phyloP scores from a whole-genome alignment of 2,888 invertebrate genomes.

The Acrobasis consociella region DNA sequence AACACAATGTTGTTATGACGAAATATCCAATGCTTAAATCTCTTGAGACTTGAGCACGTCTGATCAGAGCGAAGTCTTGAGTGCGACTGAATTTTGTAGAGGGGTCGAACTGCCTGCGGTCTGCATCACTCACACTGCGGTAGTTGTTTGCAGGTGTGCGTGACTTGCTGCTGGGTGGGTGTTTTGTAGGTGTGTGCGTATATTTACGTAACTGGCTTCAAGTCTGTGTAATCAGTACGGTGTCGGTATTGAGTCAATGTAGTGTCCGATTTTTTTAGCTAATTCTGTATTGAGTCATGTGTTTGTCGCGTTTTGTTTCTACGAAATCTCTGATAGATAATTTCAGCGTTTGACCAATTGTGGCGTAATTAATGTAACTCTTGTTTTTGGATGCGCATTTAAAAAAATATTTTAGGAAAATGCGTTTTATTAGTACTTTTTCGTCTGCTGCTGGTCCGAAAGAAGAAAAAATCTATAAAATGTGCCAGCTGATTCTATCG shows the following conservation, averaged over 20 bases:
- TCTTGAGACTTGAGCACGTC: conserved; percentile 62
- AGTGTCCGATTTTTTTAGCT: conserved; percentile 74
- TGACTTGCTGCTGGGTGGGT: conserved; percentile 53
- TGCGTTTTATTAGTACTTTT: too few species aligned
- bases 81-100: conserved; percentile 78
- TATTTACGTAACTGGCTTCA: conserved; percentile 76
- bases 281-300: conserved; percentile 77
- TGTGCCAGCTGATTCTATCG: too few species aligned
- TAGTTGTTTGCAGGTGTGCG: conserved; percentile 45
- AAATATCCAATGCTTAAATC: conserved; percentile 72
- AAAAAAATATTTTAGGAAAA: background rate
- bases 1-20: conserved; percentile 79
- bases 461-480: too few species aligned
- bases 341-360: conserved; percentile 46
- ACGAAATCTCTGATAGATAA: conserved; percentile 59
- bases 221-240: conserved; percentile 68
- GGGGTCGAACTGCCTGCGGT: conserved; percentile 74
- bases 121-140: conserved; percentile 62
- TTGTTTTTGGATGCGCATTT: background rate
- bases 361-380: conserved; percentile 38
- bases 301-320: conserved; percentile 60
- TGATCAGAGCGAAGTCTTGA: conserved; percentile 61
- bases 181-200: conserved; percentile 37
- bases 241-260: conserved; percentile 72
- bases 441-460: too few species aligned